A percentile compares a stretch with the other conserved stretches of the same genome.
Evolutionary conservation across 2,888 invertebrate genomes (phyloP).

Genomic region (Dicycla oo): DNA sequence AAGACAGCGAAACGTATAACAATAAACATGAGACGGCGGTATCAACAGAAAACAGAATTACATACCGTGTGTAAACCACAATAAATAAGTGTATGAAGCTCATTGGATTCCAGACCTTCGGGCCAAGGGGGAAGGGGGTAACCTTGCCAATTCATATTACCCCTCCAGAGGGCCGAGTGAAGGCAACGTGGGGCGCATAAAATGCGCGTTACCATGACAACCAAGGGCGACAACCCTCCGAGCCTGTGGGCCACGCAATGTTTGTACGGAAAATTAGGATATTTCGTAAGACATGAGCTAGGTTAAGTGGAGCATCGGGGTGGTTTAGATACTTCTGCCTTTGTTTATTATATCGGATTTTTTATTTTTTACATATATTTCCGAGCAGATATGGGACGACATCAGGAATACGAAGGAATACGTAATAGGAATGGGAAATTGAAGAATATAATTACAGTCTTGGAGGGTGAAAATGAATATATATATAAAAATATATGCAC

Average conservation of each 20-base stretch:
- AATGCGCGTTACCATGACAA: conserved; percentile 83
- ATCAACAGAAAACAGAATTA: conserved; percentile 48
- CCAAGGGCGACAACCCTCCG: conserved; percentile 86
- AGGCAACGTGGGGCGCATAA: conserved; percentile 83
- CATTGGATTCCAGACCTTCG: conserved; percentile 65
- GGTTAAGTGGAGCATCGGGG: conserved; percentile 45
- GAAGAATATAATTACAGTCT: neutral
- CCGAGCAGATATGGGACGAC: neutral
- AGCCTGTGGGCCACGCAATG: conserved; percentile 63
- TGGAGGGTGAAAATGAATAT: neutral
- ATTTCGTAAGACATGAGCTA: conserved; percentile 62
- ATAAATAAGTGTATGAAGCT: conserved; percentile 66
- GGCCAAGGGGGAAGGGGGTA: conserved; percentile 63
- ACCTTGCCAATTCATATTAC: conserved; percentile 75
- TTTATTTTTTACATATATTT: conserved; percentile 26
- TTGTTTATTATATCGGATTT: conserved; percentile 15
- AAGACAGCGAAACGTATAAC: conserved; percentile 34
- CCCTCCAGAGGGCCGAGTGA: conserved; percentile 66
- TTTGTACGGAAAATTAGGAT: conserved; percentile 70
- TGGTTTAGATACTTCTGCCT: conserved; percentile 41
- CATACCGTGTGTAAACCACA: conserved; percentile 60
- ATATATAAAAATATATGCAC: no score
- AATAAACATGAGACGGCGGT: conserved; percentile 40
- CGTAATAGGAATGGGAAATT: conserved; percentile 6
- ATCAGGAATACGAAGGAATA: no score